Conservation (phyloP, 2,888 invertebrate species). For the Drosophila parthenogenetica region DNA sequence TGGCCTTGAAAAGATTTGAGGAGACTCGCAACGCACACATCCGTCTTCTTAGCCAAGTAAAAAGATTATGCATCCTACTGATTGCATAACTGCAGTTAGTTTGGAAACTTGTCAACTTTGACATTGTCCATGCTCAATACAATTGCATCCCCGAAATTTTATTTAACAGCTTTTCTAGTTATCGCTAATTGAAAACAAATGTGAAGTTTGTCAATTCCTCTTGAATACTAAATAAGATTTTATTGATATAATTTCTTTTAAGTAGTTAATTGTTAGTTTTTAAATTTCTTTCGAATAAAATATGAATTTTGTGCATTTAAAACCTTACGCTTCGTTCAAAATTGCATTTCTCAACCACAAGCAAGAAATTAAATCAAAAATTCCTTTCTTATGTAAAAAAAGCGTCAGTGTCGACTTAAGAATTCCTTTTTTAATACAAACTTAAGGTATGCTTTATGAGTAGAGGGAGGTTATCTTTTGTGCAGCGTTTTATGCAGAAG, state of each 20-base stretch:
- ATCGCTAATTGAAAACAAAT: conserved; percentile 1
- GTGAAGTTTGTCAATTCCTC: background rate
- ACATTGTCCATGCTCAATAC: background rate
- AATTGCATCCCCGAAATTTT: too few species aligned
- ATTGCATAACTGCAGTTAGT: background rate
- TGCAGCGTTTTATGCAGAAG: conserved; percentile 3
- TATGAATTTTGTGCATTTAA: too few species aligned
- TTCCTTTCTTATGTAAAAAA: background rate
- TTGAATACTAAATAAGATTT: background rate
- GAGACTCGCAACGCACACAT: background rate
- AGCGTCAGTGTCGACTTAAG: background rate
- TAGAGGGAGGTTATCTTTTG: background rate
- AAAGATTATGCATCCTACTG: background rate
- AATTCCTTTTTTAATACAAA: background rate
- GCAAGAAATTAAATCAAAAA: background rate
- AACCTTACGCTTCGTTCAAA: background rate
- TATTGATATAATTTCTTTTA: background rate
- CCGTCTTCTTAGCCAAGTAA: background rate
- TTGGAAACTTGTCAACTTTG: background rate
- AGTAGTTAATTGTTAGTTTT: too few species aligned
- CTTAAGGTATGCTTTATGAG: conserved; percentile 5
- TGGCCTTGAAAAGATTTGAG: background rate
- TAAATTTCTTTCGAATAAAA: too few species aligned
- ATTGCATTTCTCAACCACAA: background rate
- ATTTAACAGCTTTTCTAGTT: background rate